Evolutionary conservation across 2,113 vertebrate genomes (phyloP).

Genomic region (Panthera tigris): DNA sequence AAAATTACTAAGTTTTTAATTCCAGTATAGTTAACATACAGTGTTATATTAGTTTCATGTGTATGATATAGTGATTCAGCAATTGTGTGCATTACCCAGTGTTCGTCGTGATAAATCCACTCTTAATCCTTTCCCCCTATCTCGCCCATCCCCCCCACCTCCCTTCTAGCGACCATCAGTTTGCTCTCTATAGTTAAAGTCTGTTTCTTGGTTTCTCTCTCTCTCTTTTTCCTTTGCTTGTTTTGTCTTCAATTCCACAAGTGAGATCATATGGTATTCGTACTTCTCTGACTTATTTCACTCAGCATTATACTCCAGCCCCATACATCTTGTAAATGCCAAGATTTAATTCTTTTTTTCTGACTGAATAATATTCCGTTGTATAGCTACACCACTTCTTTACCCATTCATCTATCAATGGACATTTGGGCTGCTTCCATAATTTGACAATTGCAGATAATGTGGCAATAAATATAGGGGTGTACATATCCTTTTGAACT

Average conservation of each 20-base stretch:
- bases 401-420: background rate
- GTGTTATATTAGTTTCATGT: background rate
- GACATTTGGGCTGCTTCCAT: background rate
- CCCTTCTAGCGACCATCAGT: background rate
- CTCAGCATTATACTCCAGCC: background rate
- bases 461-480: background rate
- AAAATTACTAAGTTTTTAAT: background rate
- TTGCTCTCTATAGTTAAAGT: background rate
- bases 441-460: background rate
- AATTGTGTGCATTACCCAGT: background rate
- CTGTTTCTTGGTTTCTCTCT: background rate
- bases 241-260: background rate
- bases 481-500: background rate
- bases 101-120: background rate
- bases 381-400: background rate
- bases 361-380: background rate
- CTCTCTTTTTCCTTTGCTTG: background rate
- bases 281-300: background rate
- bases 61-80: background rate
- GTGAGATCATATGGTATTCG: background rate
- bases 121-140: background rate
- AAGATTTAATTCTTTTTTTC: background rate
- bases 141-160: background rate
- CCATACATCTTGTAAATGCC: background rate
- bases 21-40: background rate